Conservation (phyloP, 2,888 invertebrate species). For the Macaria notata region DNA sequence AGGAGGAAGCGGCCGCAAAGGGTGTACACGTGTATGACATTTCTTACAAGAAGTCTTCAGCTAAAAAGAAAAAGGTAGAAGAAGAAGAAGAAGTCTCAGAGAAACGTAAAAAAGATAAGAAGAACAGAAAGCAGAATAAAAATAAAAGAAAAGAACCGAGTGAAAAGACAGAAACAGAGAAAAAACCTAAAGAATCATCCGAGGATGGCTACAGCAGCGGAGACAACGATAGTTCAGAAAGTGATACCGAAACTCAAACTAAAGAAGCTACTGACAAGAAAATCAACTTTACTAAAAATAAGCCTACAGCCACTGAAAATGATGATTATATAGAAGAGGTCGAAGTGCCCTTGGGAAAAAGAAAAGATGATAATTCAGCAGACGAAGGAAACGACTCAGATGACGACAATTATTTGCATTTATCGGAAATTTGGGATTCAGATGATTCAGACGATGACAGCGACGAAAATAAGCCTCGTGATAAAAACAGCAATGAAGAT, state of each 20-base stretch:
- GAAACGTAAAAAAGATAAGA: constrained; percentile 28
- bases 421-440: constrained; percentile 67
- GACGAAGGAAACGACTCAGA: constrained; percentile 67
- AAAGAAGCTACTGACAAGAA: constrained; percentile 4
- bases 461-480: constrained; percentile 40
- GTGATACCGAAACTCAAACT: constrained; percentile 20
- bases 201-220: constrained; percentile 69
- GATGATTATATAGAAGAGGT: constrained; percentile 64
- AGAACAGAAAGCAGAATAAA: constrained; percentile 29
- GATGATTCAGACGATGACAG: constrained; percentile 58
- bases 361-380: constrained; percentile 45
- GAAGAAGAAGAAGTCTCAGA: neutral
- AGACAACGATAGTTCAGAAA: constrained; percentile 37
- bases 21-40: constrained; percentile 68
- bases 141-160: constrained; percentile 27
- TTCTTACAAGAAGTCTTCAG: constrained; percentile 61
- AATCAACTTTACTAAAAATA: constrained; percentile 1
- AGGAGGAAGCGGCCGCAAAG: constrained; percentile 68
- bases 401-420: constrained; percentile 63
- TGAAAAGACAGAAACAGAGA: constrained; percentile 38
- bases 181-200: constrained; percentile 57
- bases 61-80: constrained; percentile 47
- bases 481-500: constrained; percentile 30
- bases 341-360: constrained; percentile 61
- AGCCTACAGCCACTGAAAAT: constrained; percentile 31